Conservation (phyloP, 2,797 vertebrate species). For the Perodicticus potto region DNA sequence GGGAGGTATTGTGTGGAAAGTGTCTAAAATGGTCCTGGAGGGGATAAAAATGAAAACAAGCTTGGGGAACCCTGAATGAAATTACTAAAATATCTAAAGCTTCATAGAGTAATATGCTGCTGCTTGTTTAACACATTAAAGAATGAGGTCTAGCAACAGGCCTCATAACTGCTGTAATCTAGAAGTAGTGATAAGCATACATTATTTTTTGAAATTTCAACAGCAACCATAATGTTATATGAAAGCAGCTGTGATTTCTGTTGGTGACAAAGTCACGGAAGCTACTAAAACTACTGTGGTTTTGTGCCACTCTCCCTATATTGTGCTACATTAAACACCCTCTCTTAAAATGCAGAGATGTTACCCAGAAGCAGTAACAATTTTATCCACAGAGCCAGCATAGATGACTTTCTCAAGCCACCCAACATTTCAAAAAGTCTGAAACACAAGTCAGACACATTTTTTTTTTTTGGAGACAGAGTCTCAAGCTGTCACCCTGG, state of each 20-base stretch:
- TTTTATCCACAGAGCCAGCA: background rate
- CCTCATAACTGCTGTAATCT: background rate
- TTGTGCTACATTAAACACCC: background rate
- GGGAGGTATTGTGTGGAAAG: too few relatives aligned
- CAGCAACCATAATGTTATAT: background rate
- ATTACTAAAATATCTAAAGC: background rate
- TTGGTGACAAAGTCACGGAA: background rate
- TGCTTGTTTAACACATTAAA: background rate
- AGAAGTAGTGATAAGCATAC: background rate
- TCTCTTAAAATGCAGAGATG: background rate
- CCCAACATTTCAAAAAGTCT: background rate
- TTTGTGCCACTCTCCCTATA: background rate
- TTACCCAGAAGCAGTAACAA: background rate
- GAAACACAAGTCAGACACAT: too few relatives aligned
- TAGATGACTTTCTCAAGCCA: background rate
- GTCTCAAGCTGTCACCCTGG: too few relatives aligned
- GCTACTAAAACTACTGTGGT: background rate
- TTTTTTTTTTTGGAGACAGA: too few relatives aligned
- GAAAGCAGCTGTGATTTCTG: conserved; percentile 22
- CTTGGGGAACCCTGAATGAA: background rate
- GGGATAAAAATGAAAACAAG: background rate
- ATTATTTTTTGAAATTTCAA: background rate
- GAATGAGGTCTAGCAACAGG: background rate
- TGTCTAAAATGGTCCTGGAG: background rate
- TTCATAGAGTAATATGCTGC: background rate